Percentiles rank a stretch among this genome's conserved stretches.
These are phyloP conservation scores for Corythoichthys haematopterus DNA, from an alignment of 2,113 vertebrate species.

Conservation along the genomic window DNA sequence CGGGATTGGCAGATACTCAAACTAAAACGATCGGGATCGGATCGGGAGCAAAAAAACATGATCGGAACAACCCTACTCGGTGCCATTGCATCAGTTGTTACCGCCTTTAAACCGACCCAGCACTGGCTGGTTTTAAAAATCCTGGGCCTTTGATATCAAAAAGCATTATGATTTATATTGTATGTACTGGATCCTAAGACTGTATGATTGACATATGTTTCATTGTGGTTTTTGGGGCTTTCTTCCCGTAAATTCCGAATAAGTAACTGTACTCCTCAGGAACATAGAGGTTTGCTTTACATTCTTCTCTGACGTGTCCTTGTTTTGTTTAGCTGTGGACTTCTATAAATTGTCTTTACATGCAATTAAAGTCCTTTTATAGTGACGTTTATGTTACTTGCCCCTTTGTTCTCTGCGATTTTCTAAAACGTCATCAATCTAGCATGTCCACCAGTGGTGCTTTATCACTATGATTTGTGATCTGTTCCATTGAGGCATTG, in stretches of 20 bases:
- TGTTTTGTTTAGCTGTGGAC: conserved; percentile 1
- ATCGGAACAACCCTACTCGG: no score
- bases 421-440: conserved; percentile 10
- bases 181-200: neutral
- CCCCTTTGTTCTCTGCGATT: conserved; percentile 2
- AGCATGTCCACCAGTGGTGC: conserved; percentile 11
- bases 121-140: conserved; percentile 5
- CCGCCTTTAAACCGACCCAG: no score
- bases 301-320: neutral
- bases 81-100: no score
- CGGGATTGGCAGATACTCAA: no score
- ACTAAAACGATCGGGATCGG: no score
- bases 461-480: conserved; percentile 5
- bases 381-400: conserved; percentile 5
- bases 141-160: conserved; percentile 26
- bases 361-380: neutral
- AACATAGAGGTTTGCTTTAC: neutral
- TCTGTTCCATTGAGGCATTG: neutral
- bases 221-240: neutral
- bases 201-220: neutral
- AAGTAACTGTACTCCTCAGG: neutral
- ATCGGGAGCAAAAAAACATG: no score
- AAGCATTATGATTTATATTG: conserved; percentile 22
- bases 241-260: neutral
- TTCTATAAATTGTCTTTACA: neutral